Evolutionary conservation across 1,140 invertebrate genomes (phyloP).

Genomic region (Drosophila pectinifera): DNA sequence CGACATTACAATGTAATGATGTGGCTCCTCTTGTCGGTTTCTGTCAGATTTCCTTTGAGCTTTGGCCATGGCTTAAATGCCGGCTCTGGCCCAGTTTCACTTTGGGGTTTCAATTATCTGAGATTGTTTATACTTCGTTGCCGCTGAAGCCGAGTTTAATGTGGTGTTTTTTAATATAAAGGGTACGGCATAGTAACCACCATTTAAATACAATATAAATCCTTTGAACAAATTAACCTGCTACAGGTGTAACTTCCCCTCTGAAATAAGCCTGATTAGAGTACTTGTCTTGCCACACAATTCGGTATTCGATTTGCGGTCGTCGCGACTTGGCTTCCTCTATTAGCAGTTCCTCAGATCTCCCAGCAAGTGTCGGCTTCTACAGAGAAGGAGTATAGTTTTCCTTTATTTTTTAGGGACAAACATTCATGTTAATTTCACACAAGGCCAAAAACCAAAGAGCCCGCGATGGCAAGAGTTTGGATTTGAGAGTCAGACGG

Average conservation of each 20-base stretch:
- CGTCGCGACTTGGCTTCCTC: conserved; percentile 24
- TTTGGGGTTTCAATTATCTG: conserved; percentile 45
- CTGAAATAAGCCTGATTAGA: not conserved
- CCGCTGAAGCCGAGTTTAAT: not conserved
- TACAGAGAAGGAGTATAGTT: conserved; percentile 37
- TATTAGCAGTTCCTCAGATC: conserved; percentile 25
- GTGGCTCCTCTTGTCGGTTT: conserved; percentile 38
- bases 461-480: conserved; percentile 7
- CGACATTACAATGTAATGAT: conserved; percentile 70
- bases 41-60: conserved; percentile 43
- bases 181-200: no score
- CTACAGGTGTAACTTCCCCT: not conserved
- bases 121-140: conserved; percentile 23
- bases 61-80: conserved; percentile 43
- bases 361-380: conserved; percentile 19
- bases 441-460: conserved; percentile 10
- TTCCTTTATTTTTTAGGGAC: conserved; percentile 30
- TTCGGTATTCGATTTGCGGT: conserved; percentile 33
- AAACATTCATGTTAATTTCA: conserved; percentile 53
- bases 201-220: not conserved
- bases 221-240: not conserved
- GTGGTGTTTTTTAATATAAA: not conserved
- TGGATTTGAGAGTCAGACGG: conserved; percentile 41
- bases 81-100: conserved; percentile 40
- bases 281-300: conserved; percentile 9